These are phyloP conservation scores for Anoplopoma fimbria DNA, from an alignment of 2,113 vertebrate genomes.

Conservation along the genomic window DNA sequence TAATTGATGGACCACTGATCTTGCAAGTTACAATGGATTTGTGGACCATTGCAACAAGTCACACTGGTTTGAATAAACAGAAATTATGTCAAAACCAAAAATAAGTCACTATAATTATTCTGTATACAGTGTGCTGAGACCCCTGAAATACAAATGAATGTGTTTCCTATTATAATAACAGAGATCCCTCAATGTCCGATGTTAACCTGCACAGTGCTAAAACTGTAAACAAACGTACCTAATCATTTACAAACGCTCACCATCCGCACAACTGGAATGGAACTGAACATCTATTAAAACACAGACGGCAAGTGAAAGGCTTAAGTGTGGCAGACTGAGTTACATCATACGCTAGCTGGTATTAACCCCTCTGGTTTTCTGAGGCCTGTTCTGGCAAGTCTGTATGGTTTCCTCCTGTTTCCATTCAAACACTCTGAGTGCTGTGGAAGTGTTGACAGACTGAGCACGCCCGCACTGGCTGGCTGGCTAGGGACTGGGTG, in stretches of 20 bases:
- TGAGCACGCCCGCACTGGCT: constrained; percentile 70
- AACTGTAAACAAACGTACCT: constrained; percentile 40
- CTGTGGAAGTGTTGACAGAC: constrained; percentile 81
- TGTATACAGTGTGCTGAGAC: constrained; percentile 11
- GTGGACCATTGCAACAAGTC: not conserved
- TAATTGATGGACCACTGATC: not conserved
- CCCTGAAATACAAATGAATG: constrained; percentile 12
- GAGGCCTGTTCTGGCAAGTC: constrained; percentile 56
- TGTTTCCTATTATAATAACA: constrained; percentile 40
- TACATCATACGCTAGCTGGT: constrained; percentile 68
- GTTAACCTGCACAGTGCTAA: constrained; percentile 31
- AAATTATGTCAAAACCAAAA: not conserved
- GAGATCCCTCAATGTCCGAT: constrained; percentile 33
- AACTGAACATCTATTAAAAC: constrained; percentile 58
- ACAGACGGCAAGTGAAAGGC: constrained; percentile 48
- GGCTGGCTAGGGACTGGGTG: constrained; percentile 60
- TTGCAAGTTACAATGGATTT: not conserved
- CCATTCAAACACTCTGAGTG: constrained; percentile 67
- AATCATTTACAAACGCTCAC: constrained; percentile 64
- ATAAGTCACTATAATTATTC: not conserved
- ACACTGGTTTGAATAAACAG: not conserved
- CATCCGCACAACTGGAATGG: constrained; percentile 39
- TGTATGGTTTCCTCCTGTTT: constrained; percentile 63
- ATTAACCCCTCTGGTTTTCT: constrained; percentile 66
- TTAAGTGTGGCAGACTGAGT: constrained; percentile 58